Conservation (phyloP, 2,113 vertebrate species). For the Spea bombifrons region DNA sequence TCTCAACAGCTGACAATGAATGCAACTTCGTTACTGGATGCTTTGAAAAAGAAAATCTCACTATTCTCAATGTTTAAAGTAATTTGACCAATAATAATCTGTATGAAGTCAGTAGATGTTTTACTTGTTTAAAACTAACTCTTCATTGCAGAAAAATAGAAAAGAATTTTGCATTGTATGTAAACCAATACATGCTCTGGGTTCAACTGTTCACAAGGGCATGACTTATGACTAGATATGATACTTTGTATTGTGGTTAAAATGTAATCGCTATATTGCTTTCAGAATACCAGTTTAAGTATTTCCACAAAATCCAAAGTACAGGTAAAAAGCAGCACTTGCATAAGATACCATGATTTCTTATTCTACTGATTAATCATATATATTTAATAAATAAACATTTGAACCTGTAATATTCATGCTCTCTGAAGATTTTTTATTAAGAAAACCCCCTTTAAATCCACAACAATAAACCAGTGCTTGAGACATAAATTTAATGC, state of each 20-base stretch:
- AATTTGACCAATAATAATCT: slow-evolving; percentile 1
- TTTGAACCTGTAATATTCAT: no score
- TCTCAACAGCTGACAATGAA: no score
- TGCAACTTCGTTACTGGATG: no score
- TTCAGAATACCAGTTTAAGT: not conserved
- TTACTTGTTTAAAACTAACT: slow-evolving; percentile 1
- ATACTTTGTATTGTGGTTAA: slow-evolving; percentile 16
- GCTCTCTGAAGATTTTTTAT: no score
- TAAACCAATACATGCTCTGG: not conserved
- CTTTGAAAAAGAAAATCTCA: not conserved
- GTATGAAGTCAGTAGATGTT: slow-evolving; percentile 26
- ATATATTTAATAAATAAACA: no score
- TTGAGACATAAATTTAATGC: no score
- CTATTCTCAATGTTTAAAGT: not conserved
- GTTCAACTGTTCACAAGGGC: slow-evolving; percentile 10
- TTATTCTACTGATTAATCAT: no score
- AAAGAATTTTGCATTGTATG: slow-evolving; percentile 9
- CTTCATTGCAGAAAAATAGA: not conserved
- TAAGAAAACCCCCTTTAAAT: no score
- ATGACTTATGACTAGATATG: slow-evolving; percentile 33
- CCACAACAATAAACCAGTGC: no score
- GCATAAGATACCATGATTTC: no score
- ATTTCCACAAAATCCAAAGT: slow-evolving; percentile 7
- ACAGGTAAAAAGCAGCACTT: not conserved
- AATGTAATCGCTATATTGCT: slow-evolving; percentile 16